Conservation (phyloP, 2,888 invertebrate species). For the Osedax fenrisi region DNA sequence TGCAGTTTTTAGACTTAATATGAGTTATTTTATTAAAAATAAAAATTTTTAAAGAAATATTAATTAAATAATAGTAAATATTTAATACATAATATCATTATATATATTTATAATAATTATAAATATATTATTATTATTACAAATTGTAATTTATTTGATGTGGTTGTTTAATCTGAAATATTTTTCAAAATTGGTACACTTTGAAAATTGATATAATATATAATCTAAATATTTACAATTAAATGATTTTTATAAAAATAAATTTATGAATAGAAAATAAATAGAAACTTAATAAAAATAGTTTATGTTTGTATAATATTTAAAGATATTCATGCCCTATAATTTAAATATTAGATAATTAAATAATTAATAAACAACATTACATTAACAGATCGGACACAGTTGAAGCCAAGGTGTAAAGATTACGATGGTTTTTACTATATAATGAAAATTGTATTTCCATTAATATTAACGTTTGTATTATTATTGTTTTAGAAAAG, state of each 20-base stretch:
- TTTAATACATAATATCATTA: too few relatives aligned
- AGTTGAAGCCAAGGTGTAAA: background rate
- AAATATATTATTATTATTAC: background rate
- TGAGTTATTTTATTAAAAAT: background rate
- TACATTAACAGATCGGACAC: background rate
- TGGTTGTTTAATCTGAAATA: background rate
- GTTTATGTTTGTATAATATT: too few relatives aligned
- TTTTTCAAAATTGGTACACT: background rate
- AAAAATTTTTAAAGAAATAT: background rate
- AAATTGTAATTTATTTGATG: background rate
- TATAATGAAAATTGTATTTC: background rate
- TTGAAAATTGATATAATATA: background rate
- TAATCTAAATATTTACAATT: background rate
- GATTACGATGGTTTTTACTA: background rate
- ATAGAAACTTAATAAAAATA: too few relatives aligned
- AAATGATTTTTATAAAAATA: background rate
- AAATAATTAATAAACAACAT: background rate
- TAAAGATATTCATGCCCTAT: too few relatives aligned
- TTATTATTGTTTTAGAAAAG: slow-evolving; percentile 69
- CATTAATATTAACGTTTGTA: background rate
- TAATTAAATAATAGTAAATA: too few relatives aligned
- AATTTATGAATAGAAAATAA: background rate
- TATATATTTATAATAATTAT: background rate
- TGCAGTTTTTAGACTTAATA: background rate
- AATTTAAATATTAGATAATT: background rate